Evolutionary conservation across 2,113 vertebrate species (phyloP).

Genomic region (Macquaria ambigua): DNA sequence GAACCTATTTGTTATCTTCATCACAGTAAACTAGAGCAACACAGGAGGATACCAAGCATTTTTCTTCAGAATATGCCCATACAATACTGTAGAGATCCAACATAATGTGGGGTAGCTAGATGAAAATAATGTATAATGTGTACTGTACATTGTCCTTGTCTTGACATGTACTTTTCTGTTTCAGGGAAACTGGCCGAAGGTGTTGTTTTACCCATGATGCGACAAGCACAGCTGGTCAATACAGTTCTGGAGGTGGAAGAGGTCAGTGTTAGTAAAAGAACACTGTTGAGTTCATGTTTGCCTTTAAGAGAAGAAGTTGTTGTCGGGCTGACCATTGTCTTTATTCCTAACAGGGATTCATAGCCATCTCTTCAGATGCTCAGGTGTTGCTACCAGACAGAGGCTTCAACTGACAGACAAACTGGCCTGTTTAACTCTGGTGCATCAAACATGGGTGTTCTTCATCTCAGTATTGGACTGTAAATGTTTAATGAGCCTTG

Average conservation of each 20-base stretch:
- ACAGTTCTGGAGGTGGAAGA: constrained; percentile 67
- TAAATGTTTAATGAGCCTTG: neutral
- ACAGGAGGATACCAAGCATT: neutral
- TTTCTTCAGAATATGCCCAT: neutral
- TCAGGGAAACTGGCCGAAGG: constrained; percentile 65
- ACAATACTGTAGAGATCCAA: neutral
- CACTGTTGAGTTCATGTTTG: neutral
- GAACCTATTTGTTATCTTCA: neutral
- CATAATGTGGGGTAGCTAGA: neutral
- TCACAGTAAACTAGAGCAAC: neutral
- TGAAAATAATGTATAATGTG: neutral
- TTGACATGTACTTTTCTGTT: constrained; percentile 15
- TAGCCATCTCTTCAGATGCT: constrained; percentile 68
- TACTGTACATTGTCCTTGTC: neutral
- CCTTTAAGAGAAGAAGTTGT: neutral
- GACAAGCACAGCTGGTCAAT: constrained; percentile 54
- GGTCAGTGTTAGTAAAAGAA: constrained; percentile 57
- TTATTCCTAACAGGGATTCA: constrained; percentile 70
- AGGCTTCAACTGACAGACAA: neutral
- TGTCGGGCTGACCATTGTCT: constrained; percentile 1
- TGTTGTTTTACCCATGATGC: constrained; percentile 56
- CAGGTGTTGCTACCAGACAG: constrained; percentile 1
- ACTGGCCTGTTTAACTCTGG: neutral
- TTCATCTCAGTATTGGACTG: neutral
- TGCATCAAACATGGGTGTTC: neutral